Evolutionary conservation across 2,888 invertebrate species (phyloP).

Genomic region (Morpho deidamia): DNA sequence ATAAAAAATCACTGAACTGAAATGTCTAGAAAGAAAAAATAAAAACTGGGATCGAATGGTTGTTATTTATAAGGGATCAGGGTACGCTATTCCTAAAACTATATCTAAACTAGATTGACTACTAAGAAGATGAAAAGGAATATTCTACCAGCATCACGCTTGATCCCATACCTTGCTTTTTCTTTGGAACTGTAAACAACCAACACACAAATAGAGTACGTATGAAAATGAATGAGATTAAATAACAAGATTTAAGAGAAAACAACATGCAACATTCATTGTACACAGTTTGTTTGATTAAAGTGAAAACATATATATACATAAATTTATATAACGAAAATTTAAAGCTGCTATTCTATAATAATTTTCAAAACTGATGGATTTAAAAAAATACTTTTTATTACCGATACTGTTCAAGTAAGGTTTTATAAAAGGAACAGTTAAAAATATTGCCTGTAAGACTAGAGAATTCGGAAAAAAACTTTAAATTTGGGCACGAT

Average conservation of each 20-base stretch:
- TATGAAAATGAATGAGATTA: conserved; percentile 49
- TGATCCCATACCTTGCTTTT: conserved; percentile 83
- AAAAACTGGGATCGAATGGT: conserved; percentile 20
- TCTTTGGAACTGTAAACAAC: conserved; percentile 91
- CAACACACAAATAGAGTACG: conserved; percentile 77
- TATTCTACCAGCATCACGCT: conserved; percentile 78
- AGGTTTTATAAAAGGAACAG: too few relatives aligned
- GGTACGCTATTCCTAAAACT: conserved; percentile 62
- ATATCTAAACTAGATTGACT: conserved; percentile 68
- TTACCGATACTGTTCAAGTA: too few relatives aligned
- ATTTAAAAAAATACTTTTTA: too few relatives aligned
- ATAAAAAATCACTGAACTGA: conserved; percentile 9
- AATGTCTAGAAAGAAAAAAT: conserved; percentile 15
- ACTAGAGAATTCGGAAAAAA: too few relatives aligned
- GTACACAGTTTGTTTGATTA: conserved; percentile 26
- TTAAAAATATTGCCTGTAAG: too few relatives aligned
- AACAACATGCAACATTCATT: conserved; percentile 62
- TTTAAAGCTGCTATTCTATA: too few relatives aligned
- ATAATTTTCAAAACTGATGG: too few relatives aligned
- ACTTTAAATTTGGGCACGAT: too few relatives aligned
- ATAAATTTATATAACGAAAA: conserved; percentile 1
- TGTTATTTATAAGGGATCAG: conserved; percentile 29
- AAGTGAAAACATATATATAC: conserved; percentile 23
- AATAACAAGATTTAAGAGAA: conserved; percentile 30
- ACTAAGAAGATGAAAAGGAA: conserved; percentile 75